A percentile compares a stretch with the other conserved stretches of the same genome.
Evolutionary conservation across 2,888 invertebrate genomes (phyloP).

Genomic region (Leucozona laternaria): DNA sequence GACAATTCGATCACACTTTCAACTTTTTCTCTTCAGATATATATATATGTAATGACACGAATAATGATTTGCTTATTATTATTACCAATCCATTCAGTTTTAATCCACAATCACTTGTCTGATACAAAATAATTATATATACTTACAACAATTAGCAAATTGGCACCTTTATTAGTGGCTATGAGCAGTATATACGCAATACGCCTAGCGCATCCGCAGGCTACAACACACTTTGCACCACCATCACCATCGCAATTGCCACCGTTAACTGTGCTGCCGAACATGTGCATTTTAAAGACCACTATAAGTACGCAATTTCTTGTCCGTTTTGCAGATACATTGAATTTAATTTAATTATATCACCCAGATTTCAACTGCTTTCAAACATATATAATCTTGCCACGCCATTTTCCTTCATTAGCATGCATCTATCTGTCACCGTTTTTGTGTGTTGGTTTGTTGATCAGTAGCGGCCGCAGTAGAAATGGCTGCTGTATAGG

Average conservation of each 20-base stretch:
- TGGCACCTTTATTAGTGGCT: constrained; percentile 33
- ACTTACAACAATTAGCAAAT: constrained; percentile 47
- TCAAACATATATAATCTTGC: constrained; percentile 65
- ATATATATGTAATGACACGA: constrained; percentile 9
- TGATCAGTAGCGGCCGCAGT: constrained; percentile 15
- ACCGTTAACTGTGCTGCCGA: constrained; percentile 5
- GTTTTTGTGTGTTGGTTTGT: constrained; percentile 35
- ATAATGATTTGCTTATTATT: constrained; percentile 16
- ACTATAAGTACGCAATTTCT: constrained; percentile 35
- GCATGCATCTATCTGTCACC: constrained; percentile 71
- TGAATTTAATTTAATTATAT: constrained; percentile 65
- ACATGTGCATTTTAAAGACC: constrained; percentile 4
- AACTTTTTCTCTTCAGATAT: not conserved
- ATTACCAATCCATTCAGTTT: constrained; percentile 28
- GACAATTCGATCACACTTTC: not conserved
- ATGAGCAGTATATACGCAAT: not conserved
- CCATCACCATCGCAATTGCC: not conserved
- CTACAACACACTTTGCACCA: constrained; percentile 1
- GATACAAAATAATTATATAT: constrained; percentile 47
- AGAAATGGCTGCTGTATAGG: constrained; percentile 18
- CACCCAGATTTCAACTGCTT: constrained; percentile 53
- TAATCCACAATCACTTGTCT: constrained; percentile 19
- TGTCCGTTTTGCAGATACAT: constrained; percentile 50
- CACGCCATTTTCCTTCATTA: constrained; percentile 70
- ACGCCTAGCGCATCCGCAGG: constrained; percentile 33